Base-by-base conservation (phyloP, 2,888 invertebrate genomes). In the Plagodis dolabraria region DNA sequence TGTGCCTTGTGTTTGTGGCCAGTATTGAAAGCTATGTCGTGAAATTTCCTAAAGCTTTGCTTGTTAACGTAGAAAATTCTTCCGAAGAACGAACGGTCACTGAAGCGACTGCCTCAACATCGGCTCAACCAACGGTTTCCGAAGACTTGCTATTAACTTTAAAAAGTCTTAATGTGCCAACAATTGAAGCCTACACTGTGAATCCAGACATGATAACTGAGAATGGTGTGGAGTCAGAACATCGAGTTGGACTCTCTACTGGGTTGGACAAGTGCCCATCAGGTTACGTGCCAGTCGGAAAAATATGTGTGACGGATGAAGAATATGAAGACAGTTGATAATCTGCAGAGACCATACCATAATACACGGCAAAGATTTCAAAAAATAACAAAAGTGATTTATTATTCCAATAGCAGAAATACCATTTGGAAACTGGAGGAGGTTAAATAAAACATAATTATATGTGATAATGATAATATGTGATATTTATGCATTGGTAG, bases 1-100 rank as follows among this genome's bases (percentile, higher is more conserved):
- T 71, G 48, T 68, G 69, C 54, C 36, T 71, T 8, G 49, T 53
- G 33, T 42, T 56, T 6, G 49, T 50, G 0, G 33, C 40, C 10
- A 52, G 53, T 7, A 40, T 53, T 8, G 53, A 60, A 33, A 56
- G 56, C 10, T 34, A 44, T 12, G 54, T 53, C 5, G 34, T 53
- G 34, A 33, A 7, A 10, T 10, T 8, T 7, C 40, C 10, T 33
- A 6, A 10, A 5, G 45, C 48, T 36, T 46, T 53, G 6, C 35
- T 55, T 33, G 22, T 60, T 12, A 43, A 51, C 6, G 36, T 34
- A 33, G 36, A 38, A 9, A 44, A 44, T 10, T 22, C 48, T 45
- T 43, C 47, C n/a, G 42, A 47, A 36, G 47, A 11, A 9, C 42
- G 40, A 47, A 33, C 47, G 5, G 9, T 22, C 6, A 34, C 46